phyloP scores from a whole-genome alignment of 2,113 vertebrate species.

The Marcusenius ussheri region DNA sequence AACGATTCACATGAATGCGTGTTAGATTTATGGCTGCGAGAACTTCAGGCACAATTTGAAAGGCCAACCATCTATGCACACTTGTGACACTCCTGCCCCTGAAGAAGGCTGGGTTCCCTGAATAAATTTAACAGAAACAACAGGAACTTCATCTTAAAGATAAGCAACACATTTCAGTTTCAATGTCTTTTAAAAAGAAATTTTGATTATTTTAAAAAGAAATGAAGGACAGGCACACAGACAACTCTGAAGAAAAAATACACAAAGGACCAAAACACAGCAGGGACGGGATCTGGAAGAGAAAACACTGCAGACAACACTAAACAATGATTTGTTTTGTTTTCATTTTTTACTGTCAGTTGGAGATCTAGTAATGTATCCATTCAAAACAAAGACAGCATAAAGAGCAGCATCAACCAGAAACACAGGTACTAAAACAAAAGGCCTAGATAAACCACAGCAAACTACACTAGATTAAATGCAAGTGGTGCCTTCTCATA shows the following conservation, averaged over 20 bases:
- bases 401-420: neutral
- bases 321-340: neutral
- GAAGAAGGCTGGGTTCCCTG: neutral
- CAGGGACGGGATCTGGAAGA: neutral
- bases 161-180: neutral
- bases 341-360: neutral
- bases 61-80: neutral
- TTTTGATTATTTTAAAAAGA: neutral
- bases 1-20: neutral
- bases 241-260: neutral
- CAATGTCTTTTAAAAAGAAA: neutral
- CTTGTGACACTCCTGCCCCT: neutral
- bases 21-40: neutral
- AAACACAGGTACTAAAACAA: neutral
- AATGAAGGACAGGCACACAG: neutral
- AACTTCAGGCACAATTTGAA: neutral
- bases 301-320: neutral
- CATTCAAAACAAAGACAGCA: neutral
- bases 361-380: neutral
- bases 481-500: neutral
- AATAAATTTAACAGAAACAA: neutral
- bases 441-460: neutral
- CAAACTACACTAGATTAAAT: neutral
- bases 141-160: neutral
- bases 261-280: neutral